Conservation (phyloP, 2,888 invertebrate species). For the Metellina segmentata region DNA sequence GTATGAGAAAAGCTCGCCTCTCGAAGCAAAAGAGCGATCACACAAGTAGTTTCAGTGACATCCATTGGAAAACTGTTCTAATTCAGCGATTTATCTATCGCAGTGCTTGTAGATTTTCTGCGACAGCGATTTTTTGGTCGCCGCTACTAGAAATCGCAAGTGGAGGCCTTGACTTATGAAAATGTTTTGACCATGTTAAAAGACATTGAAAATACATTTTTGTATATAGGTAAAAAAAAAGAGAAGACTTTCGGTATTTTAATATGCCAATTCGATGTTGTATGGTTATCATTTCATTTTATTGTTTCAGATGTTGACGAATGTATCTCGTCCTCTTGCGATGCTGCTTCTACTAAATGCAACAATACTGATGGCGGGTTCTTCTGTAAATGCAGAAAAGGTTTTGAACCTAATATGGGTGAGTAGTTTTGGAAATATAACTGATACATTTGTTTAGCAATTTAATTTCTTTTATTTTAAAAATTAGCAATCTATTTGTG, state of each 20-base stretch:
- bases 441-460: neutral
- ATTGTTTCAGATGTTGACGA: slow-evolving; percentile 89
- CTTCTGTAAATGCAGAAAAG: slow-evolving; percentile 89
- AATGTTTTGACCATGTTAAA: too few species aligned
- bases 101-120: too few species aligned
- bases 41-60: too few species aligned
- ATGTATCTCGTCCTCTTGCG: slow-evolving; percentile 92
- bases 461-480: slow-evolving; percentile 7
- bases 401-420: slow-evolving; percentile 78
- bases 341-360: slow-evolving; percentile 93
- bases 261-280: neutral
- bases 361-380: slow-evolving; percentile 91
- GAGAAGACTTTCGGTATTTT: neutral
- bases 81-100: too few species aligned
- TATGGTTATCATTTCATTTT: neutral
- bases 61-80: too few species aligned
- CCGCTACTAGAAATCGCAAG: too few species aligned
- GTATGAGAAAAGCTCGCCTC: too few species aligned
- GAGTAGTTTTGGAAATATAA: neutral
- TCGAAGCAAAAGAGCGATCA: too few species aligned
- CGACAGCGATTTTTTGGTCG: too few species aligned
- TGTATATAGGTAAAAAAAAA: too few species aligned
- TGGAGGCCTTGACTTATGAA: too few species aligned
- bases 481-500: neutral
- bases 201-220: neutral